Evolutionary conservation across 2,797 vertebrate species (phyloP).

Genomic region (Oceanodroma leucorhoa): DNA sequence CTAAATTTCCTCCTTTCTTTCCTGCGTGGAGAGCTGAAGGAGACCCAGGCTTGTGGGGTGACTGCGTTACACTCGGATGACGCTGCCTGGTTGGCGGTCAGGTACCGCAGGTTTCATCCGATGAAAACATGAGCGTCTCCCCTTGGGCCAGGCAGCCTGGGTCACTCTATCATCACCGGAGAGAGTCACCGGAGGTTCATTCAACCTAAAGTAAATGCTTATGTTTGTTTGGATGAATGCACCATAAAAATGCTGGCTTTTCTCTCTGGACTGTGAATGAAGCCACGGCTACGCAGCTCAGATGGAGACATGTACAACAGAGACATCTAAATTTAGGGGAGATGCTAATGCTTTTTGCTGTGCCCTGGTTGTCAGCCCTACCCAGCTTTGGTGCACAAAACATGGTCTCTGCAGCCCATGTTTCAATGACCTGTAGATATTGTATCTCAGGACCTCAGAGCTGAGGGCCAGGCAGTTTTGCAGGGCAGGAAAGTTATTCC

Average conservation of each 20-base stretch:
- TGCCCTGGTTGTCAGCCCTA: not conserved
- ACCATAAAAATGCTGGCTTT: not conserved
- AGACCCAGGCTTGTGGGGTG: not conserved
- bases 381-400: not conserved
- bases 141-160: not conserved
- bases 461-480: not conserved
- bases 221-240: not conserved
- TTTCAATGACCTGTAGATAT: not conserved
- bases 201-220: not conserved
- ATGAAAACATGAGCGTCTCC: not conserved
- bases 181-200: not conserved
- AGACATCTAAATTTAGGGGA: not conserved
- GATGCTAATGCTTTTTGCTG: not conserved
- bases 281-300: not conserved
- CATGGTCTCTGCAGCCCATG: not conserved
- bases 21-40: not conserved
- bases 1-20: not conserved
- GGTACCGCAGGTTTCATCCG: not conserved
- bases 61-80: accelerated
- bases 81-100: too few species aligned
- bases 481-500: not conserved
- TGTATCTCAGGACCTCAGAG: not conserved
- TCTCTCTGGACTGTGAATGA: not conserved
- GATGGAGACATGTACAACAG: not conserved
- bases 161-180: not conserved